These are phyloP conservation scores for Noctua fimbriata DNA, from an alignment of 2,888 invertebrate genomes.

Conservation along the genomic window DNA sequence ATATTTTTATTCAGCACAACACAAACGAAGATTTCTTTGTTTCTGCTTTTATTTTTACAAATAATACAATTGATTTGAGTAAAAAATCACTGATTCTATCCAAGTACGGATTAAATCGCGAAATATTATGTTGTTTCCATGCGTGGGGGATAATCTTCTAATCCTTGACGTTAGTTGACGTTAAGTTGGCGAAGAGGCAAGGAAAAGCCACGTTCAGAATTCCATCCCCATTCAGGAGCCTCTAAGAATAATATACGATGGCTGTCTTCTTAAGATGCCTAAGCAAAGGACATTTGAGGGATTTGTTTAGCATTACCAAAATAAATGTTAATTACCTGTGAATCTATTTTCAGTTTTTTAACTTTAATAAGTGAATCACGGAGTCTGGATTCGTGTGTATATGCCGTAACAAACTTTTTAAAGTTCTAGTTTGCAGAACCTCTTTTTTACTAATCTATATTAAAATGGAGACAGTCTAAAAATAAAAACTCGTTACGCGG, in stretches of 20 bases:
- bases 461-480: neutral
- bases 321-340: neutral
- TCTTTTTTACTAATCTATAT: neutral
- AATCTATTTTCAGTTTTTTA: neutral
- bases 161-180: constrained; percentile 54
- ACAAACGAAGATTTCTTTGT: neutral
- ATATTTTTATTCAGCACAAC: neutral
- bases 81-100: constrained; percentile 10
- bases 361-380: neutral
- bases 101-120: constrained; percentile 16
- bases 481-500: constrained; percentile 5
- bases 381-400: neutral
- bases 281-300: neutral
- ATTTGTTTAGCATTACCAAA: neutral
- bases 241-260: constrained; percentile 31
- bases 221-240: constrained; percentile 5
- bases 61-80: neutral
- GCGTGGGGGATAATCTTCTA: constrained; percentile 43
- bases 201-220: constrained; percentile 31
- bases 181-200: constrained; percentile 43
- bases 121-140: constrained; percentile 44
- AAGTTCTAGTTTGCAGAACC: neutral
- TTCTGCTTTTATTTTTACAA: neutral
- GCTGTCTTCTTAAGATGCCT: constrained; percentile 9
- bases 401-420: no score